These are phyloP conservation scores for Phrynocephalus vlangalii DNA, from an alignment of 2,797 vertebrate genomes.

Conservation along the genomic window DNA sequence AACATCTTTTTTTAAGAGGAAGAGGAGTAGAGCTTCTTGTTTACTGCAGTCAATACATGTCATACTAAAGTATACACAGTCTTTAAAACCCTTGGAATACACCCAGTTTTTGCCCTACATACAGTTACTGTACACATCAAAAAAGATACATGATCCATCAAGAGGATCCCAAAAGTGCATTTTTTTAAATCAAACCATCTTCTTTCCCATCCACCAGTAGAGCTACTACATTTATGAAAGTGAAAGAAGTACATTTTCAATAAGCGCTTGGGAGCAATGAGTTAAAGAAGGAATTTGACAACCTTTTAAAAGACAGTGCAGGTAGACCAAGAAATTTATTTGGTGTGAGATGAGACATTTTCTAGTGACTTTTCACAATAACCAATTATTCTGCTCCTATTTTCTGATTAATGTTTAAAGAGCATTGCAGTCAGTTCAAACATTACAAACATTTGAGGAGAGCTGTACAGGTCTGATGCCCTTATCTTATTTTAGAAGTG, in stretches of 20 bases:
- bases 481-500: background rate
- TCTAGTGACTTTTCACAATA: background rate
- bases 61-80: background rate
- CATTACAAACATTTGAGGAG: background rate
- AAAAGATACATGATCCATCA: background rate
- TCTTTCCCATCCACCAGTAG: background rate
- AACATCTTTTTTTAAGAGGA: background rate
- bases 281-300: background rate
- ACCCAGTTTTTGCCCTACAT: background rate
- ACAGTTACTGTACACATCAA: background rate
- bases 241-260: background rate
- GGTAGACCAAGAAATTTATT: background rate
- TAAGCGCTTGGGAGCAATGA: background rate
- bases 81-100: background rate
- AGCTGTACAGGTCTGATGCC: background rate
- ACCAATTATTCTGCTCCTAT: background rate
- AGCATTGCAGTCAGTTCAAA: background rate
- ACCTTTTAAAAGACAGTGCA: too few species aligned
- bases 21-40: background rate
- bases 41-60: background rate
- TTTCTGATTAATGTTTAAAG: too few species aligned
- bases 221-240: background rate
- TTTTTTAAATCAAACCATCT: background rate
- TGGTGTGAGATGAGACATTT: background rate
- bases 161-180: background rate